These are phyloP conservation scores for Amphipyra berbera DNA, from an alignment of 2,888 invertebrate genomes.

Conservation along the genomic window DNA sequence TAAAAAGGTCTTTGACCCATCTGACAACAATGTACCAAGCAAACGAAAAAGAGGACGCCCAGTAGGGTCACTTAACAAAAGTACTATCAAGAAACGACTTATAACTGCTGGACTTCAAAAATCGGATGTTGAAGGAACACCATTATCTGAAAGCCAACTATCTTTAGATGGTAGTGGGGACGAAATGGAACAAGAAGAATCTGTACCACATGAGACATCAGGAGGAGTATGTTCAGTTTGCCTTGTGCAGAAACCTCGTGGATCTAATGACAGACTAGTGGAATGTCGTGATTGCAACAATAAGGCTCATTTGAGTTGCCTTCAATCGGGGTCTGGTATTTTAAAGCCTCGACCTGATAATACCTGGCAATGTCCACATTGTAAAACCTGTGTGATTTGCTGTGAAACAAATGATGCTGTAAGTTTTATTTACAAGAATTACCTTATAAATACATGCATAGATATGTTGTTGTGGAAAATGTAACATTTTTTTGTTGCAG, in stretches of 20 bases:
- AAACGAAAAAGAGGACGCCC: constrained; percentile 92
- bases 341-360: constrained; percentile 91
- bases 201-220: constrained; percentile 81
- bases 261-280: constrained; percentile 91
- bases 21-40: constrained; percentile 94
- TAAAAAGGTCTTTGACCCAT: constrained; percentile 96
- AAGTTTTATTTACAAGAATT: constrained; percentile 74
- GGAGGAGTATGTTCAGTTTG: constrained; percentile 92
- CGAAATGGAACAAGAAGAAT: constrained; percentile 82
- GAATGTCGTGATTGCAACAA: constrained; percentile 93
- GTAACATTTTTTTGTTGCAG: constrained; percentile 77
- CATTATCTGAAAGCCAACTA: constrained; percentile 79
- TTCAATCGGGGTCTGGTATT: constrained; percentile 92
- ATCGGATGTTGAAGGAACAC: constrained; percentile 77
- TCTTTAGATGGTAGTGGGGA: constrained; percentile 85
- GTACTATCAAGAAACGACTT: constrained; percentile 88
- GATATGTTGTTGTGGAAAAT: too few relatives aligned
- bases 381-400: constrained; percentile 96
- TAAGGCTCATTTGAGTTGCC: constrained; percentile 93
- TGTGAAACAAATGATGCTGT: constrained; percentile 94
- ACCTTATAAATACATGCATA: too few relatives aligned
- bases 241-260: constrained; percentile 89
- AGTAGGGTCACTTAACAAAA: constrained; percentile 90
- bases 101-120: constrained; percentile 73
- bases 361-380: constrained; percentile 97